Percentiles rank a stretch among this genome's conserved stretches.
Conservation (phyloP, 2,113 vertebrate species). For the Montifringilla adamsi region DNA sequence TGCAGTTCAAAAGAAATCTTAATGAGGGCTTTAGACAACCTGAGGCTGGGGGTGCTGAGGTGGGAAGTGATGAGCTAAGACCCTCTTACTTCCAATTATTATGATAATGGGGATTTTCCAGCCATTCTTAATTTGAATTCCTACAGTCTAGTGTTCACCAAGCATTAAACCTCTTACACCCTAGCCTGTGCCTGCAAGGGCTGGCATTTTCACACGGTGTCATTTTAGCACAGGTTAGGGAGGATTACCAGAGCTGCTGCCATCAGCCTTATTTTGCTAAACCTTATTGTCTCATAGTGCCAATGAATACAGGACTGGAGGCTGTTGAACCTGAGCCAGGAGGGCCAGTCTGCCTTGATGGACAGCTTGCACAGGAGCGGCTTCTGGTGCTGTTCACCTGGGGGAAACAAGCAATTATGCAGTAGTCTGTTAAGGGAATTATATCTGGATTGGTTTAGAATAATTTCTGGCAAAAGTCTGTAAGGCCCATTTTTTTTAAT, state of each 20-base stretch:
- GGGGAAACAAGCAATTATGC: background rate
- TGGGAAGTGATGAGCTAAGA: background rate
- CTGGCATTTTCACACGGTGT: background rate
- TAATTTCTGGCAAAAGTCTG: background rate
- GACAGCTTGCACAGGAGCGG: background rate
- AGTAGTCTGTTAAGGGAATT: background rate
- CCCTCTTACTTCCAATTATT: background rate
- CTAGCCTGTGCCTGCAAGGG: background rate
- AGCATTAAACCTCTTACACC: background rate
- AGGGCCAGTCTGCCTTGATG: background rate
- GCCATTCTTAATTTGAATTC: background rate
- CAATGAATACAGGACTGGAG: background rate
- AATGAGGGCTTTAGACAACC: background rate
- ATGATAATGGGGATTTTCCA: background rate
- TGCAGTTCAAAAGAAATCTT: background rate
- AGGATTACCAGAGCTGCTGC: background rate
- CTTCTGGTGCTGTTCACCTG: background rate
- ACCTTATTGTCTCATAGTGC: background rate
- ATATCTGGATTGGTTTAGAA: background rate
- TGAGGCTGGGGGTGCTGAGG: background rate
- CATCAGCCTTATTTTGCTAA: background rate
- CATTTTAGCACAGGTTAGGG: background rate
- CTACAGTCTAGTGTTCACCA: background rate
- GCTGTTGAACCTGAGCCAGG: background rate
- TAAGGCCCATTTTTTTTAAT: background rate